Evolutionary conservation across 2,113 vertebrate species (phyloP).

Genomic region (Apeltes quadracus): DNA sequence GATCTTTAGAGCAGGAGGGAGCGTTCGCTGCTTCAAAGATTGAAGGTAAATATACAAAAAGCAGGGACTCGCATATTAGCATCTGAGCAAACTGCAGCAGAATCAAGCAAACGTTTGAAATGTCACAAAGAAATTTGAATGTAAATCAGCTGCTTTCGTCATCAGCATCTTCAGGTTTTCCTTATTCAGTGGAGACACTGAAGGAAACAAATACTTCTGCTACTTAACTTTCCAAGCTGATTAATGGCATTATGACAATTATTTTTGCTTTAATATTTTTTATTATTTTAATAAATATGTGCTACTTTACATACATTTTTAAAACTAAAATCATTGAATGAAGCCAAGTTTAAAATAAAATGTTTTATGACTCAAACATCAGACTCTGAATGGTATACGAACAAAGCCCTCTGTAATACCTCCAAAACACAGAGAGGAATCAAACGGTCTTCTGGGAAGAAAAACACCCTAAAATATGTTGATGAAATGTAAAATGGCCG

Average conservation of each 20-base stretch:
- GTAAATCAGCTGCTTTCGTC: constrained; percentile 50
- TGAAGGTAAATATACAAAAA: constrained; percentile 45
- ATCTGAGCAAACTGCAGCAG: constrained; percentile 48
- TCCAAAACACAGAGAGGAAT: neutral
- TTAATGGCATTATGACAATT: neutral
- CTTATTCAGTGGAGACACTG: neutral
- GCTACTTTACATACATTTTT: neutral
- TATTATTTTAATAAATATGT: neutral
- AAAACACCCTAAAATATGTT: neutral
- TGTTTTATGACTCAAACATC: too few relatives aligned
- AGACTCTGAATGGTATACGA: neutral
- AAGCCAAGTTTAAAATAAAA: neutral
- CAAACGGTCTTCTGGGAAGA: neutral
- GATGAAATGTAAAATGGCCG: neutral
- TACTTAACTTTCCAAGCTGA: neutral
- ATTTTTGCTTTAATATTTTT: neutral
- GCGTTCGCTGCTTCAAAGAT: constrained; percentile 29
- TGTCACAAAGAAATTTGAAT: constrained; percentile 59
- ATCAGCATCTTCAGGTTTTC: constrained; percentile 12
- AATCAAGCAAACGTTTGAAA: constrained; percentile 61
- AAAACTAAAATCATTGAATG: neutral
- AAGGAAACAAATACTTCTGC: neutral
- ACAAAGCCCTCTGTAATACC: neutral
- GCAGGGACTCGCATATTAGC: constrained; percentile 22
- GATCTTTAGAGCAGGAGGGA: constrained; percentile 18